phyloP scores from a whole-genome alignment of 2,888 invertebrate species.

The Sialis fuliginosa region DNA sequence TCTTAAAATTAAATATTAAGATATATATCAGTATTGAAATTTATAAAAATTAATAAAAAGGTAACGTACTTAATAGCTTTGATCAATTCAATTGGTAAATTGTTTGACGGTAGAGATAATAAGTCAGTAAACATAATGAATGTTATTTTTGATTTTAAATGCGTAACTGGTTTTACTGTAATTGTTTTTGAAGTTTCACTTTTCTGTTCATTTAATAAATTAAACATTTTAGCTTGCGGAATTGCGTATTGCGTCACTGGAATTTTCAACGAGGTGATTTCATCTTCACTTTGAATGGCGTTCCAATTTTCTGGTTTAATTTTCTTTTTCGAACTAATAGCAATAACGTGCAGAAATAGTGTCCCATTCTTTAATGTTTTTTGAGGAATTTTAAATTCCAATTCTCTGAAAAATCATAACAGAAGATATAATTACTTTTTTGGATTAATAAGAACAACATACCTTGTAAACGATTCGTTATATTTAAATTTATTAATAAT shows the following conservation, averaged over 20 bases:
- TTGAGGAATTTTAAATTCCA: slow-evolving; percentile 50
- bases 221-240: slow-evolving; percentile 58
- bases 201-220: slow-evolving; percentile 38
- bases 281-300: slow-evolving; percentile 38
- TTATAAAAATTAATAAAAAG: background rate
- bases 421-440: slow-evolving; percentile 6
- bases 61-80: slow-evolving; percentile 34
- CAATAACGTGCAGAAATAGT: slow-evolving; percentile 55
- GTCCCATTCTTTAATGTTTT: slow-evolving; percentile 72
- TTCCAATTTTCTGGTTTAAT: slow-evolving; percentile 33
- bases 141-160: slow-evolving; percentile 53
- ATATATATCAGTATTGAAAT: background rate
- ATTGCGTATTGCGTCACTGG: slow-evolving; percentile 54
- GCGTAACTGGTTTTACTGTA: slow-evolving; percentile 42
- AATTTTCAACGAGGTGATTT: slow-evolving; percentile 29
- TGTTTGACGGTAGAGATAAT: slow-evolving; percentile 40
- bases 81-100: slow-evolving; percentile 51
- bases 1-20: slow-evolving; percentile 23
- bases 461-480: slow-evolving; percentile 31
- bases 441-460: slow-evolving; percentile 13
- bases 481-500: slow-evolving; percentile 49
- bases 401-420: slow-evolving; percentile 31
- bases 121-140: slow-evolving; percentile 64
- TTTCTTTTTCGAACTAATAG: slow-evolving; percentile 38
- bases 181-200: slow-evolving; percentile 9